These are phyloP conservation scores for Enhydra lutris DNA, from an alignment of 2,113 vertebrate species.

Conservation along the genomic window DNA sequence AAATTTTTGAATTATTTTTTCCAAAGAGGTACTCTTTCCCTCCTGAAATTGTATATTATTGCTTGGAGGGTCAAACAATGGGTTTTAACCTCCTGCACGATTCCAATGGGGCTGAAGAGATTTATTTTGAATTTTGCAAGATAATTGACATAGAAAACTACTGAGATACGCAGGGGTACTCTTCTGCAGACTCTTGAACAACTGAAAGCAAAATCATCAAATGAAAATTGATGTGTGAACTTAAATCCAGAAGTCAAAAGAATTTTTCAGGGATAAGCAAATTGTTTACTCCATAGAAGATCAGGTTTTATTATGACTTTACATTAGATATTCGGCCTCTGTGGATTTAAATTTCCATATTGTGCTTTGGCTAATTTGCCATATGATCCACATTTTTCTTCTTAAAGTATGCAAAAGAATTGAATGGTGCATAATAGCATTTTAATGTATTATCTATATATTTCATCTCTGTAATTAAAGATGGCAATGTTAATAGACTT, in stretches of 20 bases:
- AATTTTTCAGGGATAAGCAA: conserved; percentile 34
- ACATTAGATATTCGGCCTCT: background rate
- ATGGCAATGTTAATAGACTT: conserved; percentile 42
- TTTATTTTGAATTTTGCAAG: conserved; percentile 66
- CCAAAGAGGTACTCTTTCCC: conserved; percentile 51
- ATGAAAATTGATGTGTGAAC: conserved; percentile 26
- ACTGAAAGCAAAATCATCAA: conserved; percentile 26
- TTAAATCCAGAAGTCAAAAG: conserved; percentile 44
- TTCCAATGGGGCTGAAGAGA: conserved; percentile 55
- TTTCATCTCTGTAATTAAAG: conserved; percentile 52
- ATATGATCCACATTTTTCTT: conserved; percentile 33
- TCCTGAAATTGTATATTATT: conserved; percentile 56
- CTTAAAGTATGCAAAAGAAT: background rate
- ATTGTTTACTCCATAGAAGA: conserved; percentile 28
- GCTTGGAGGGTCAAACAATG: conserved; percentile 57
- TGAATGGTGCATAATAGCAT: conserved; percentile 36
- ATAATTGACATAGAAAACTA: conserved; percentile 60
- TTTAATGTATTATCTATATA: conserved; percentile 1
- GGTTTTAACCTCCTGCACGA: conserved; percentile 59
- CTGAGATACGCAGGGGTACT: background rate
- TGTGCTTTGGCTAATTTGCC: conserved; percentile 33
- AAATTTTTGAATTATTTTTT: conserved; percentile 72
- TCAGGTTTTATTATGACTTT: conserved; percentile 12
- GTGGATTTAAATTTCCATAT: background rate
- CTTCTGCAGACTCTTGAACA: conserved; percentile 31